Evolutionary conservation across 92 coral and sea anemone species (phyloP).

Genomic region (Micromussa lordhowensis): DNA sequence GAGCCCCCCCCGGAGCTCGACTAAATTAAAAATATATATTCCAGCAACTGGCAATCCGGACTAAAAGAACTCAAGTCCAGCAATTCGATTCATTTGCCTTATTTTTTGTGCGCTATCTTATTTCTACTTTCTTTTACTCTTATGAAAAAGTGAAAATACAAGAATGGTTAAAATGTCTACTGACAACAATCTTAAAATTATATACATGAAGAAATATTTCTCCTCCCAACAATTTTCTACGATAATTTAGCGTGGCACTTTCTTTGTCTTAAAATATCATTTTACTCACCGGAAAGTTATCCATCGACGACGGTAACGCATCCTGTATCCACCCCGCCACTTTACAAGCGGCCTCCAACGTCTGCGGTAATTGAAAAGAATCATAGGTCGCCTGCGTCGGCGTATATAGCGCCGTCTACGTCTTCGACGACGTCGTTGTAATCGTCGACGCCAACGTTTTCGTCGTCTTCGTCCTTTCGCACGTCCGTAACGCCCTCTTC

Average conservation of each 20-base stretch:
- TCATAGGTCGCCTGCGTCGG: constrained; percentile 20
- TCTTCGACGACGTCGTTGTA: constrained; percentile 41
- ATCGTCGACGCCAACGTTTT: constrained; percentile 29
- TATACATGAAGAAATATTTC: neutral
- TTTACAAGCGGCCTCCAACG: constrained; percentile 33
- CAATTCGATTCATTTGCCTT: too few relatives aligned
- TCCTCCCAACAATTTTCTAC: neutral
- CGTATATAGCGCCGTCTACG: constrained; percentile 35
- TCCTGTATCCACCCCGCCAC: constrained; percentile 30
- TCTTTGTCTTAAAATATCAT: neutral
- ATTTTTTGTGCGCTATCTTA: neutral
- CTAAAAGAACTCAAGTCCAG: neutral
- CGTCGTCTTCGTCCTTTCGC: constrained; percentile 22
- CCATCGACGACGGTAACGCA: constrained; percentile 36
- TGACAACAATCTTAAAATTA: neutral
- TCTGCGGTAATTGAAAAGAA: constrained; percentile 25
- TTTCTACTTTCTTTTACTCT: neutral
- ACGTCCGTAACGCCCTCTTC: constrained; percentile 31
- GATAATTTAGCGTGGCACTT: neutral
- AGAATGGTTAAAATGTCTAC: neutral
- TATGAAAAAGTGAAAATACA: neutral
- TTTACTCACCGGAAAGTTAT: constrained; percentile 23
- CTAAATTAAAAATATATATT: neutral
- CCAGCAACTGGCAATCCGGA: neutral
- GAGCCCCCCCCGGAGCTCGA: neutral